phyloP scores from a whole-genome alignment of 2,888 invertebrate species.

The Unio delphinus region DNA sequence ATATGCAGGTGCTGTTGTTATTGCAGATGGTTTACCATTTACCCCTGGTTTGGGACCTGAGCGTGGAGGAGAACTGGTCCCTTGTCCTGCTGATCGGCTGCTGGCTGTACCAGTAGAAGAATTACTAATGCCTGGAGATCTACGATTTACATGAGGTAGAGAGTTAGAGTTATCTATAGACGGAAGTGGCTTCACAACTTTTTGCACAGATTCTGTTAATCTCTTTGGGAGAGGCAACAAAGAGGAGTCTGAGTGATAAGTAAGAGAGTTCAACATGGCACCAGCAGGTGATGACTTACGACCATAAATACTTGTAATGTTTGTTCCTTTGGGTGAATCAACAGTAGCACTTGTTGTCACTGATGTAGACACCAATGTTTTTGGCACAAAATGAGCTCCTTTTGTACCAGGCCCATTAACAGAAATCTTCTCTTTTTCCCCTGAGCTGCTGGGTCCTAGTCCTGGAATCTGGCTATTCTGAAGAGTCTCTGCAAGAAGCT shows the following conservation, averaged over 20 bases:
- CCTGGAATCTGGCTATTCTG: no score
- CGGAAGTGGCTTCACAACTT: constrained; percentile 58
- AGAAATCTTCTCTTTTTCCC: constrained; percentile 19
- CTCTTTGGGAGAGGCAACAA: constrained; percentile 58
- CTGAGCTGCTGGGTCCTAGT: not conserved
- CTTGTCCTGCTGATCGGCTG: constrained; percentile 11
- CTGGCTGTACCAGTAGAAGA: constrained; percentile 23
- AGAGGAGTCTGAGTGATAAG: constrained; percentile 53
- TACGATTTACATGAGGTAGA: constrained; percentile 48
- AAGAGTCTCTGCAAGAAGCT: no score
- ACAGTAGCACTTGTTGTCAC: constrained; percentile 13
- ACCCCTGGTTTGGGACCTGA: no score
- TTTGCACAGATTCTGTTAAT: constrained; percentile 65
- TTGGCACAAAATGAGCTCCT: constrained; percentile 14
- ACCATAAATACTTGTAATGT: constrained; percentile 49
- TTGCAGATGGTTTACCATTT: no score
- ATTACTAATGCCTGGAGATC: constrained; percentile 40
- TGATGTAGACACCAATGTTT: not conserved
- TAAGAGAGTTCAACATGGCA: constrained; percentile 48
- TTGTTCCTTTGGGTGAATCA: constrained; percentile 41
- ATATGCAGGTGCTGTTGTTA: no score
- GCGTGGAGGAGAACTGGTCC: no score
- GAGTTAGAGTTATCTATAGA: constrained; percentile 29
- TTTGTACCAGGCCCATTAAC: constrained; percentile 21
- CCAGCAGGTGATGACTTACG: constrained; percentile 57